A percentile compares a stretch with the other conserved stretches of the same genome.
Evolutionary conservation across 2,113 vertebrate species (phyloP).

Genomic region (Centropus unirufus): DNA sequence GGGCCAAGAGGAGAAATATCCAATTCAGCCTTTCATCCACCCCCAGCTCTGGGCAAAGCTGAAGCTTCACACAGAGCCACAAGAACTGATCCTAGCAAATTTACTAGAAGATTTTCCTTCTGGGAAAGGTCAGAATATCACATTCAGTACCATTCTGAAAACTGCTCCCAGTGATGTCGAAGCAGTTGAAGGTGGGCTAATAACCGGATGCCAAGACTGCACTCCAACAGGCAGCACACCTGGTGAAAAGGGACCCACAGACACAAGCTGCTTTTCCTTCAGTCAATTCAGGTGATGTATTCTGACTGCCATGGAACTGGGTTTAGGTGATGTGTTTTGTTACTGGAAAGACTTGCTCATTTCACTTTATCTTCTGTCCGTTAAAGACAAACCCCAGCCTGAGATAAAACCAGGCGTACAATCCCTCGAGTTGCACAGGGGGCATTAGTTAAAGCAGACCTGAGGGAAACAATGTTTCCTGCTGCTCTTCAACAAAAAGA

Average conservation of each 20-base stretch:
- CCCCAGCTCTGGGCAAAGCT: not conserved
- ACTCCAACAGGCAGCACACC: not conserved
- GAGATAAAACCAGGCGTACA: not conserved
- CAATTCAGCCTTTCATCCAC: not conserved
- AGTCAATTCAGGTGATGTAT: not conserved
- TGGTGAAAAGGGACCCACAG: not conserved
- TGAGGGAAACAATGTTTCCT: not conserved
- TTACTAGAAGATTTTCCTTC: not conserved
- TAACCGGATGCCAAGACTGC: not conserved
- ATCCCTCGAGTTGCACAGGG: not conserved
- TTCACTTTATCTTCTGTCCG: not conserved
- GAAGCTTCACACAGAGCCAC: not conserved
- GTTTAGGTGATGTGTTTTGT: not conserved
- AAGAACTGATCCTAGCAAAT: not conserved
- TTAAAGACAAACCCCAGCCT: not conserved
- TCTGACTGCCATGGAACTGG: not conserved
- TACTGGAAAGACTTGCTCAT: not conserved
- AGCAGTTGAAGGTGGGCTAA: not conserved
- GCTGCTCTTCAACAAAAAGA: not conserved
- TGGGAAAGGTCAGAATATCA: not conserved
- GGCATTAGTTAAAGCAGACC: not conserved
- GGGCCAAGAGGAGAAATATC: not conserved
- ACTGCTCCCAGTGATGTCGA: not conserved
- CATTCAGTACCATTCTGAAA: not conserved
- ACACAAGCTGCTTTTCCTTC: not conserved